Evolutionary conservation across 2,888 invertebrate species (phyloP).

Genomic region (Cryptus viduatorius): DNA sequence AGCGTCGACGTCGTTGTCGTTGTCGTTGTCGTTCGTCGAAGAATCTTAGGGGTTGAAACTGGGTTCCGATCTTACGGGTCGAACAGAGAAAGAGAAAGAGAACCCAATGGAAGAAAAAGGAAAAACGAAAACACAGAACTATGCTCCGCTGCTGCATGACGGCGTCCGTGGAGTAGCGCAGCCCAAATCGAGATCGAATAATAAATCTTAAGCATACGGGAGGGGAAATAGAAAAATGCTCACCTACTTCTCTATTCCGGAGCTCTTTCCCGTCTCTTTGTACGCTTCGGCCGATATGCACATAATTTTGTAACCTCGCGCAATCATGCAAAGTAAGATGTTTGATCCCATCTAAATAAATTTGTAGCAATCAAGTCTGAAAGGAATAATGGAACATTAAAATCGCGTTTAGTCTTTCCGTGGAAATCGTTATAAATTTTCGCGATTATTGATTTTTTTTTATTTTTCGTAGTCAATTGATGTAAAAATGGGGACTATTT

Average conservation of each 20-base stretch:
- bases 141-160: slow-evolving; percentile 32
- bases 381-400: background rate
- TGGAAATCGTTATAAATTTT: background rate
- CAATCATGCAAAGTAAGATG: background rate
- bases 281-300: background rate
- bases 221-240: slow-evolving; percentile 39
- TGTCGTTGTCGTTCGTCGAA: slow-evolving; percentile 63
- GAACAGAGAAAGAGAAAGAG: slow-evolving; percentile 70
- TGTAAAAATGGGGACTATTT: no score
- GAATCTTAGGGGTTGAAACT: slow-evolving; percentile 29
- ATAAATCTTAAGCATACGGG: slow-evolving; percentile 50
- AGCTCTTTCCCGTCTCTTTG: background rate
- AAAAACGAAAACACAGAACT: background rate
- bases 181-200: slow-evolving; percentile 57
- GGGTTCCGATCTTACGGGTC: slow-evolving; percentile 67
- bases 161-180: slow-evolving; percentile 17
- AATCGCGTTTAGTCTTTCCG: background rate
- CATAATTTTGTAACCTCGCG: background rate
- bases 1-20: slow-evolving; percentile 69
- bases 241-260: slow-evolving; percentile 3
- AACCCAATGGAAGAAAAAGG: slow-evolving; percentile 15
- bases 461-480: no score
- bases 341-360: slow-evolving; percentile 12
- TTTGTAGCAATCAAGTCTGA: slow-evolving; percentile 4
- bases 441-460: background rate